A percentile compares a stretch with the other conserved stretches of the same genome.
Evolutionary conservation across 2,113 vertebrate genomes (phyloP).

Genomic region (Brienomyrus brachyistius): DNA sequence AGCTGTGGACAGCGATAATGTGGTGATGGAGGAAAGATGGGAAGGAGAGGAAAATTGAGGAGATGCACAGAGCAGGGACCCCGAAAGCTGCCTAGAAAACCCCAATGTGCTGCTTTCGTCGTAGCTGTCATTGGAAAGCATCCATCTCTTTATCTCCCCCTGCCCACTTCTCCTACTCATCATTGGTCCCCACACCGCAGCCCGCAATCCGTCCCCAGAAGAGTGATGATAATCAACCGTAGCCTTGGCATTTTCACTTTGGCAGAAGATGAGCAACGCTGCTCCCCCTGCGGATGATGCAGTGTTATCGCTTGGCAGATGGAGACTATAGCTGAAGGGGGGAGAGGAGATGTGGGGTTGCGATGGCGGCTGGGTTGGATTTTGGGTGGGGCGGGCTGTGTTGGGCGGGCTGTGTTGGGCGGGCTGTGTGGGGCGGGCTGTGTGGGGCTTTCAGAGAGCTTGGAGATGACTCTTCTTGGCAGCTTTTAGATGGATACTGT

Average conservation of each 20-base stretch:
- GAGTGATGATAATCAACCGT: slow-evolving; percentile 11
- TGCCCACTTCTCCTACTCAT: not conserved
- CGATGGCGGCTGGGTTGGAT: not conserved
- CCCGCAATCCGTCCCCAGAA: not conserved
- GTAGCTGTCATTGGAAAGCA: not conserved
- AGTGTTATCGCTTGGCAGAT: not conserved
- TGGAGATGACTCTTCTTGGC: not conserved
- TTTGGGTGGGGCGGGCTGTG: not conserved
- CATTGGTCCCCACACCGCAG: not conserved
- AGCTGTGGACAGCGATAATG: not conserved
- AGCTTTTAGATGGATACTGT: not conserved
- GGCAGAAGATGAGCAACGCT: not conserved
- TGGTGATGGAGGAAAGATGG: not conserved
- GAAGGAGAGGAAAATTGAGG: not conserved
- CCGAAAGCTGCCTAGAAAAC: not conserved
- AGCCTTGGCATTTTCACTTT: slow-evolving; percentile 13
- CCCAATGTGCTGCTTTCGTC: not conserved
- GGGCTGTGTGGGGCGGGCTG: no score
- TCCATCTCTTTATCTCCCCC: not conserved
- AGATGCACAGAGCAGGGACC: not conserved
- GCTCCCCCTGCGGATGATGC: slow-evolving; percentile 1
- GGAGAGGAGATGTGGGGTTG: not conserved
- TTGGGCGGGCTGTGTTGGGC: no score
- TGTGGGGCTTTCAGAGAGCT: not conserved
- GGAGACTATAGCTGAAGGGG: not conserved